Evolutionary conservation across 1,140 invertebrate genomes (phyloP), one percentile per base, ranked within the genome.

Genomic region (Achroia grisella): DNA sequence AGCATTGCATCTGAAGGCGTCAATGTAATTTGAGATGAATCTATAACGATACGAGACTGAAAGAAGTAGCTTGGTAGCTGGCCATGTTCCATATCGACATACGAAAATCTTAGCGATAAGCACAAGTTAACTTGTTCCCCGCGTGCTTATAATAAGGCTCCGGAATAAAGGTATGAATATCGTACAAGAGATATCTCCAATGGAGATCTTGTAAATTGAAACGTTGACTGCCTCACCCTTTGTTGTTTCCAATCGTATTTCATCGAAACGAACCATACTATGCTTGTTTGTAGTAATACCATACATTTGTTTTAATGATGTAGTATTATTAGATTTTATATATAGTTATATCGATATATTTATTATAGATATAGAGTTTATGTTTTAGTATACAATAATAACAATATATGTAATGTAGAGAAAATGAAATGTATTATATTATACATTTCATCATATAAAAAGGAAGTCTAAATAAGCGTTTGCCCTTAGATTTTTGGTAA

Each of bases 201-300:
- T 60, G 56, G 49, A 42, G 56, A 82, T 83, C 79, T 78, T 76
- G 71, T 77, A 73, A 80, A 83, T 75, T 83, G 76, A 83, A 83
- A 77, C 70, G 67, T 75, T 77, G 68, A 58, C 66, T 63, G 68
- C 66, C 64, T 68, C 65, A 66, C 59, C 48, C 34, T 48, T 55
- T 74, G 63, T 68, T 56, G 56, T 45, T 57, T 37, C 42, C 43
- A 23, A 23, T 23, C 17, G 17, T 23, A 23, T 44, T 34, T 44
- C 29, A 23, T 41, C 29, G 37, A 29, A 36, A 36, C 34, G 42
- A 34, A 14, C 28, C 17, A 10, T 43, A 36, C 13, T 13, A 13
- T n/a, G 33, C 36, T 44, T 36, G 42, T 44, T n/a, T 44, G 34
- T 15, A 12, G 14, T 23, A 23, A 23, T 23, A 23, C 6, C 17